Percentiles rank a stretch among this genome's conserved stretches.
Conservation (phyloP, 2,888 invertebrate genomes). For the Lutraria lutraria region DNA sequence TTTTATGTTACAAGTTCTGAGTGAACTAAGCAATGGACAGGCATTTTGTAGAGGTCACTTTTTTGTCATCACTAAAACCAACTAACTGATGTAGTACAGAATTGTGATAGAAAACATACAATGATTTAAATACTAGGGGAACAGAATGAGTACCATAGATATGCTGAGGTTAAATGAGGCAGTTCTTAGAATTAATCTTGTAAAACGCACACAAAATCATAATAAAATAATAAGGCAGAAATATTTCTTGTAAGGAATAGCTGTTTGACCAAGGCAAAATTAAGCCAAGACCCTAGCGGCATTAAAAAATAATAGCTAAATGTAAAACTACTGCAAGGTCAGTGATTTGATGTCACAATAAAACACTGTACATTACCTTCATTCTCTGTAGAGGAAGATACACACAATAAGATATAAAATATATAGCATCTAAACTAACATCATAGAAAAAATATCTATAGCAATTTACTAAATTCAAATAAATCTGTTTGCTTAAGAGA, state of each 20-base stretch:
- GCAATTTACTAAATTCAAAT: background rate
- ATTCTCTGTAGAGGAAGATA: slow-evolving; percentile 62
- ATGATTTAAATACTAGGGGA: background rate
- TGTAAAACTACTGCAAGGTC: background rate
- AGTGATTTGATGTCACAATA: slow-evolving; percentile 20
- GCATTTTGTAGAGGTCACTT: too few relatives aligned
- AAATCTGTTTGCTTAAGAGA: background rate
- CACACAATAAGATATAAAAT: slow-evolving; percentile 26
- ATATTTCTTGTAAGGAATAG: background rate
- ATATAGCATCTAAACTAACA: slow-evolving; percentile 22
- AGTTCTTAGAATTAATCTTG: background rate
- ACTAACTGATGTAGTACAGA: too few relatives aligned
- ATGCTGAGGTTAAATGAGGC: background rate
- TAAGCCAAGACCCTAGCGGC: slow-evolving; percentile 23
- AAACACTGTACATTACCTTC: slow-evolving; percentile 61
- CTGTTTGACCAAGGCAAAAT: background rate
- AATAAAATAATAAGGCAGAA: background rate
- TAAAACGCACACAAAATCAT: background rate
- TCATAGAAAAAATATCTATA: background rate
- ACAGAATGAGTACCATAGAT: background rate
- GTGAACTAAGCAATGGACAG: too few relatives aligned
- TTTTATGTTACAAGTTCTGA: too few relatives aligned
- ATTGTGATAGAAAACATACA: background rate
- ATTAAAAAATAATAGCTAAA: slow-evolving; percentile 14
- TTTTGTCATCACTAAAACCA: too few relatives aligned